Evolutionary conservation across 2,113 vertebrate genomes (phyloP).

Genomic region (Eretmochelys imbricata): DNA sequence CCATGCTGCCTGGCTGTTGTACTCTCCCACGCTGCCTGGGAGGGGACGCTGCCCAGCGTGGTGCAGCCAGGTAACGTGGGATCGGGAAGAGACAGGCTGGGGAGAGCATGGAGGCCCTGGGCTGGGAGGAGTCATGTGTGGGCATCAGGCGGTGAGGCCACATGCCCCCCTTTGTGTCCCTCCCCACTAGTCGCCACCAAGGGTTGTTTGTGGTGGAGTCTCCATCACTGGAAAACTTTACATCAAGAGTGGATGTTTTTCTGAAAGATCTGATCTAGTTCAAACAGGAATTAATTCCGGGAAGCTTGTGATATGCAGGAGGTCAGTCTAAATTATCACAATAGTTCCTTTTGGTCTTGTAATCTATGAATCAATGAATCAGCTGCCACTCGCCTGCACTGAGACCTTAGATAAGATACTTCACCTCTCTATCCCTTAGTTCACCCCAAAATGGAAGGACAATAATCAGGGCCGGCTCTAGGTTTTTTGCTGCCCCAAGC

Average conservation of each 20-base stretch:
- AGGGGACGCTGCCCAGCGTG: too few species aligned
- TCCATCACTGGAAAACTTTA: background rate
- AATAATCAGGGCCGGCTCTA: too few species aligned
- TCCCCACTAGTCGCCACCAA: too few species aligned
- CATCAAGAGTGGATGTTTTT: background rate
- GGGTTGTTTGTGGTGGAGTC: background rate
- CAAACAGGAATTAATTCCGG: rapidly evolving
- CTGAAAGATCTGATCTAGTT: background rate
- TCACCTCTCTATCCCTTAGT: background rate
- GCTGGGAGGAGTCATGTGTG: too few species aligned
- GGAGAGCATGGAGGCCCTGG: too few species aligned
- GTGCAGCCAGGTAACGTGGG: too few species aligned
- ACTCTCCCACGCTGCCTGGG: too few species aligned
- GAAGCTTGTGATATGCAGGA: background rate
- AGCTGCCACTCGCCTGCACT: rapidly evolving
- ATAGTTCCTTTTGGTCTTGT: background rate
- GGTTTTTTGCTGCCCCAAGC: too few species aligned
- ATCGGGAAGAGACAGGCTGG: too few species aligned
- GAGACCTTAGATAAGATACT: background rate
- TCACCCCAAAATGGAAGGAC: background rate
- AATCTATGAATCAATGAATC: background rate
- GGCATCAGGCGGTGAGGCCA: too few species aligned
- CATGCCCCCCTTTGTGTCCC: too few species aligned
- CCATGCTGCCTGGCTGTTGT: too few species aligned
- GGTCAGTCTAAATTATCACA: background rate